Evolutionary conservation across 2,888 invertebrate genomes (phyloP), one percentile per base, ranked within the genome.

Genomic region (Trissolcus japonicus): DNA sequence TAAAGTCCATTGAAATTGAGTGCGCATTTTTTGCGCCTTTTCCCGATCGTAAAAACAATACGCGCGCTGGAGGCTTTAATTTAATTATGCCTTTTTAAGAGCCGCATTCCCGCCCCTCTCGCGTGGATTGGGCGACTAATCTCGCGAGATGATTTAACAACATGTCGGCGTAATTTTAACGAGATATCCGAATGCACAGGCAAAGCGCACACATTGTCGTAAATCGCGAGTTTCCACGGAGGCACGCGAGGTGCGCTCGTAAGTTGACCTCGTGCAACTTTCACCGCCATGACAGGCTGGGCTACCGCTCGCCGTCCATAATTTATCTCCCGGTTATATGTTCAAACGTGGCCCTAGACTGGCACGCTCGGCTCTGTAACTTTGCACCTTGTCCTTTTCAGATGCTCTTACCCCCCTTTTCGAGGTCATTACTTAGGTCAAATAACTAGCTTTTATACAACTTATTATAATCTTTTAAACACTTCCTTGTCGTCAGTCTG

Each of bases 261-360:
- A 79, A 82, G 80, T 84, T 83, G 86, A 86, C 86, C 85, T 86
- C 86, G 86, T 82, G 82, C 80, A 86, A 87, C 86, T 87, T 86
- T 87, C 86, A 86, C 86, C 85, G 80, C 76, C 65, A 76, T 71
- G 77, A 78, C 79, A 81, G 61, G 79, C 74, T 63, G 74, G 61
- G 78, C 73, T 62, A 78, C 53, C 71, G 62, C 81, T 82, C 80
- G 81, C 82, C 83, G 78, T 82, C 80, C 78, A 80, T 85, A 83
- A 86, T 86, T 86, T 86, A 85, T 85, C 84, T 82, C 35, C 35
- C 80, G 81, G 80, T 86, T 85, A 85, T 83, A 85, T 85, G 84
- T 82, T 35, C 9, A 83, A 84, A 84, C 85, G 80, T 82, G 84
- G 85, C 80, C 81, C 83, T 80, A 71, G 69, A 80, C 80, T 79